Base-by-base conservation (phyloP, 2,113 vertebrate species). In the Verasper variegatus region DNA sequence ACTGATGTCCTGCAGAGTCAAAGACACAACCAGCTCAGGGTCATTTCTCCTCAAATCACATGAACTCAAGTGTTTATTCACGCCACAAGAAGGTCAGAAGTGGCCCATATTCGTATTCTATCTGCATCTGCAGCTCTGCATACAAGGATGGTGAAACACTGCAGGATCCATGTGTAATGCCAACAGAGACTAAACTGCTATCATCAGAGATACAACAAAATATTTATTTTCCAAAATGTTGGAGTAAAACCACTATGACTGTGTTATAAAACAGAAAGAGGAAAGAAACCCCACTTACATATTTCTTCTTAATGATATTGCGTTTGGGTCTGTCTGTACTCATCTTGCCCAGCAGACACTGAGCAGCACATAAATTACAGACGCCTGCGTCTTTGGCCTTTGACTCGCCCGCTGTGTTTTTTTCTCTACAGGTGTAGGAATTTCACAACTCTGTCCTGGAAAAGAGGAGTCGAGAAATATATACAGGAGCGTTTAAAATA, bases 231-330 rank as follows among this genome's bases (percentile, higher is more conserved):
- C 35, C 5, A 0, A 37, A 37, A 37, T 37, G 35, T 37, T 2
- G 9, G 8, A 10, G 35, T 37, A 9, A 37, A 37, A 37, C 35
- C 35, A 37, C 35, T 37, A 37, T 37, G 35, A 37, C 8, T 9
- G 31, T 31, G 31, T 31, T 31, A 8, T 37, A 37, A 47, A 4
- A 47, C 13, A 57, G 1, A 47, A 6, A 56, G 9, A 54, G 6
- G 7, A 60, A 27, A 45, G 23, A 61, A 37, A 24, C 31, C 7
- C 27, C 8, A 71, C 84, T 83, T 23, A 90, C 88, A 81, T 84
- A 86, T 90, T 78, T 88, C 8, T 90, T 90, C 37, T 81, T 88
- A 76, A 90, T 88, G 83, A 88, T 88, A 23, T 88, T 88, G n/a
- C 88, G 78, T 76, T 88, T 88, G 81, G 88, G 88, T 76, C 88